Percentiles rank a stretch among this genome's conserved stretches.
phyloP scores from a whole-genome alignment of 2,113 vertebrate genomes.

The Tichodroma muraria region DNA sequence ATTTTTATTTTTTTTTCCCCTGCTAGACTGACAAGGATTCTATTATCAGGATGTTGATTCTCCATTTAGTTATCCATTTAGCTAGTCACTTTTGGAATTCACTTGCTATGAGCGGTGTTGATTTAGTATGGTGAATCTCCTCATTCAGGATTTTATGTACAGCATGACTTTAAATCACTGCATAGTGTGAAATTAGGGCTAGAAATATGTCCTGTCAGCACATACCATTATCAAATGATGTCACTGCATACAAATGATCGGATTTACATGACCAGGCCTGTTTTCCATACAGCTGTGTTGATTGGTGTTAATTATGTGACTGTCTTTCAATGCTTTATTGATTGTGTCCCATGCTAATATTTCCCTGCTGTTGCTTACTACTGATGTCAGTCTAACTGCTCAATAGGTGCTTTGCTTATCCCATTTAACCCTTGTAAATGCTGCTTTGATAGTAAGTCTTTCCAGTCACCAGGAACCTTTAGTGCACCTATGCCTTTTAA shows the following conservation, averaged over 20 bases:
- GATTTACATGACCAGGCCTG: slow-evolving; percentile 33
- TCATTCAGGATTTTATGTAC: neutral
- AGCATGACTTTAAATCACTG: neutral
- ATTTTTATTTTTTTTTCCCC: neutral
- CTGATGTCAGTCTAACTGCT: neutral
- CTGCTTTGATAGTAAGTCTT: neutral
- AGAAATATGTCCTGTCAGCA: neutral
- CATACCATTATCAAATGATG: neutral
- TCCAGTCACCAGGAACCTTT: neutral
- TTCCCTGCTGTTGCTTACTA: neutral
- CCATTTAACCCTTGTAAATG: neutral
- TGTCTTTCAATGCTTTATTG: slow-evolving; percentile 43
- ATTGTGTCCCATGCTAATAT: slow-evolving; percentile 30
- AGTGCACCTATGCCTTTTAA: neutral
- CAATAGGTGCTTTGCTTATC: neutral
- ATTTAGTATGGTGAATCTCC: neutral
- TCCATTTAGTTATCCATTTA: neutral
- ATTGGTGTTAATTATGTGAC: slow-evolving; percentile 33
- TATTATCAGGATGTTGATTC: neutral
- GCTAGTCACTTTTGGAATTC: neutral
- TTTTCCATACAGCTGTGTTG: slow-evolving; percentile 45
- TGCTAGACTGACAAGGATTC: neutral
- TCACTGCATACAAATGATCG: slow-evolving; percentile 24
- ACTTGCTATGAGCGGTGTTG: neutral
- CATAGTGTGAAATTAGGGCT: neutral